Evolutionary conservation across 92 coral and sea anemone genomes (phyloP).

Genomic region (Heliopora coerulea): DNA sequence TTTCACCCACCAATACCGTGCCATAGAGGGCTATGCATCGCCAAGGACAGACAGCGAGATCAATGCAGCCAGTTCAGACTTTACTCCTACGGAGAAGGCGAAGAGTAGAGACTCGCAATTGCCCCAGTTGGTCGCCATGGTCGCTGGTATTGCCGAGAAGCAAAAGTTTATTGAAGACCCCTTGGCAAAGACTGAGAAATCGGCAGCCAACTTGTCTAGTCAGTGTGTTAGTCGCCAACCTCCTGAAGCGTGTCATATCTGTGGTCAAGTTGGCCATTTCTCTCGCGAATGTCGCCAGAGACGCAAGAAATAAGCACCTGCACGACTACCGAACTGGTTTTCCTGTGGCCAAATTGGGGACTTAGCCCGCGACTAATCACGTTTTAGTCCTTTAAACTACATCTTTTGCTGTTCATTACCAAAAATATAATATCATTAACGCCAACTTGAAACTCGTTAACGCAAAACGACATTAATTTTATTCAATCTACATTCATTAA

Average conservation of each 20-base stretch:
- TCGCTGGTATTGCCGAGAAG: conserved; percentile 31
- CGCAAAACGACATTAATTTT: no score
- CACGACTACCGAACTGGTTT: background rate
- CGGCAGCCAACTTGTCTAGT: background rate
- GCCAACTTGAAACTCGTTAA: no score
- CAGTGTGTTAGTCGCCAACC: background rate
- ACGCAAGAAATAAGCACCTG: background rate
- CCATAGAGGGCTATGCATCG: conserved; percentile 10
- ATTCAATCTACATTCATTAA: no score
- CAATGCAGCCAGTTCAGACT: background rate
- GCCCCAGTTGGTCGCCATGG: conserved; percentile 7
- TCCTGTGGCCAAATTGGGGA: conserved; percentile 3
- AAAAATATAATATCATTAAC: no score
- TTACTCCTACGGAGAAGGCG: background rate
- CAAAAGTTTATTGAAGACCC: conserved; percentile 1
- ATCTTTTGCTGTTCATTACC: no score
- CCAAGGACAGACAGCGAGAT: background rate
- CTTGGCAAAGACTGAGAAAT: background rate
- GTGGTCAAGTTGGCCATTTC: conserved; percentile 7
- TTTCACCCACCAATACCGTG: conserved; percentile 41
- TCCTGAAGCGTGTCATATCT: background rate
- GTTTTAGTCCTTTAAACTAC: background rate
- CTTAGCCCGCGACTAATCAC: background rate
- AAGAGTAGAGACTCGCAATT: background rate
- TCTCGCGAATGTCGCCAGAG: background rate